phyloP scores from a whole-genome alignment of 2,113 vertebrate genomes.

The Mionectes macconnelli region DNA sequence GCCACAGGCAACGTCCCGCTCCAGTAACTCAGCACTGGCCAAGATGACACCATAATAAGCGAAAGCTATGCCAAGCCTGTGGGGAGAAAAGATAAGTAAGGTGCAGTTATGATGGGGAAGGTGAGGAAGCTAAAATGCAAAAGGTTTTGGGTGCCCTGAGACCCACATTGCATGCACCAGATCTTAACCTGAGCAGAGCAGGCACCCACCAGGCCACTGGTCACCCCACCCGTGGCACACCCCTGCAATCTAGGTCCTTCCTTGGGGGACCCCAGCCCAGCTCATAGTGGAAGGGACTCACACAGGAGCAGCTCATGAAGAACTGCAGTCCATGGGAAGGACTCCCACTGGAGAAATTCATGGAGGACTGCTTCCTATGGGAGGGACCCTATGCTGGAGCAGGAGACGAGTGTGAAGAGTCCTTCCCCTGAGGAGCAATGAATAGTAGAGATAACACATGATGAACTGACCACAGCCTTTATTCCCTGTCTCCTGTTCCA shows the following conservation, averaged over 20 bases:
- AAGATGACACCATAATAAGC: conserved; percentile 90
- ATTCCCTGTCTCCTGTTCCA: background rate
- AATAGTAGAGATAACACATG: background rate
- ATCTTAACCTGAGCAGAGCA: background rate
- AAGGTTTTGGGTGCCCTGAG: background rate
- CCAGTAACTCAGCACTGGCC: conserved; percentile 88
- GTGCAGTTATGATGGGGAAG: accelerated
- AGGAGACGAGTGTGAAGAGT: background rate
- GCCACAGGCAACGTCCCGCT: conserved; percentile 84
- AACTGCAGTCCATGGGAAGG: background rate
- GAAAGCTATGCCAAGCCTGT: conserved; percentile 92
- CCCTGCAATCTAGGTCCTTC: background rate
- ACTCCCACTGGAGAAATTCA: background rate
- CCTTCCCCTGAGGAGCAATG: background rate
- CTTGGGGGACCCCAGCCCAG: background rate
- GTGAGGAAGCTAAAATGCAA: background rate
- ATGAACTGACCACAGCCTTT: background rate
- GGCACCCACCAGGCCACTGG: background rate
- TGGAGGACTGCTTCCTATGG: background rate
- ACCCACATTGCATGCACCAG: too few species aligned
- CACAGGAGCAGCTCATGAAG: background rate
- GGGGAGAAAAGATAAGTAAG: background rate
- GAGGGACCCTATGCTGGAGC: background rate
- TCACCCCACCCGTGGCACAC: accelerated
- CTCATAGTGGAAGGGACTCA: background rate